These are phyloP conservation scores for Muntiacus reevesi DNA, from an alignment of 2,113 vertebrate species.

Conservation along the genomic window DNA sequence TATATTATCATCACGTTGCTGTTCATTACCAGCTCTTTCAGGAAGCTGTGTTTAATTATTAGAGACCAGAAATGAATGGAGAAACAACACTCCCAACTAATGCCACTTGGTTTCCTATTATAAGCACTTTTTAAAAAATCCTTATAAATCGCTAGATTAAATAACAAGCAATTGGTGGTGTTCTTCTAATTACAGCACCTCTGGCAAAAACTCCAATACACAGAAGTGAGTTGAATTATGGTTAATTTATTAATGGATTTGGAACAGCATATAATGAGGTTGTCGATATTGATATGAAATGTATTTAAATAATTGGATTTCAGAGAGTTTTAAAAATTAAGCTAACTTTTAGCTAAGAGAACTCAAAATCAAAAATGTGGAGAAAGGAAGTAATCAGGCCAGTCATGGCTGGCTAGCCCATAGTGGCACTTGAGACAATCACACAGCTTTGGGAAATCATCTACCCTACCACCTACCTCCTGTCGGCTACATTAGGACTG, in stretches of 20 bases:
- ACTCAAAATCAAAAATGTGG: conserved; percentile 62
- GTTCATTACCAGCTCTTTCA: conserved; percentile 53
- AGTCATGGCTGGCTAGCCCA: background rate
- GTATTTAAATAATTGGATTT: conserved; percentile 78
- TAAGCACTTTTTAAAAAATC: conserved; percentile 61
- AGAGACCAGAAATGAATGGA: conserved; percentile 66
- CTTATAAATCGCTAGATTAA: conserved; percentile 75
- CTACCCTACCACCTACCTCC: background rate
- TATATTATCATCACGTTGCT: conserved; percentile 56
- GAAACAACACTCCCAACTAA: conserved; percentile 72
- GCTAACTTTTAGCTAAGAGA: conserved; percentile 60
- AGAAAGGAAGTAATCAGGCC: conserved; percentile 46
- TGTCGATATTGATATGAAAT: conserved; percentile 76
- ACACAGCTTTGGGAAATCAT: background rate
- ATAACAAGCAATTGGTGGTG: conserved; percentile 75
- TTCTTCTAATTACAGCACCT: conserved; percentile 78
- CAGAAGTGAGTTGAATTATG: conserved; percentile 71
- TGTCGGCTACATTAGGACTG: background rate
- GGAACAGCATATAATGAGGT: conserved; percentile 73
- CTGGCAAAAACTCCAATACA: conserved; percentile 74
- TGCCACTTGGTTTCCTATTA: conserved; percentile 78
- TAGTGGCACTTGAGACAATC: background rate
- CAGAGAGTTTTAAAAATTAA: conserved; percentile 60
- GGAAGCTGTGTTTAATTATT: conserved; percentile 69
- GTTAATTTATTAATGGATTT: conserved; percentile 83